A percentile compares a stretch with the other conserved stretches of the same genome.
These are phyloP conservation scores for Ochlodes sylvanus DNA, from an alignment of 2,888 invertebrate genomes.

Conservation along the genomic window DNA sequence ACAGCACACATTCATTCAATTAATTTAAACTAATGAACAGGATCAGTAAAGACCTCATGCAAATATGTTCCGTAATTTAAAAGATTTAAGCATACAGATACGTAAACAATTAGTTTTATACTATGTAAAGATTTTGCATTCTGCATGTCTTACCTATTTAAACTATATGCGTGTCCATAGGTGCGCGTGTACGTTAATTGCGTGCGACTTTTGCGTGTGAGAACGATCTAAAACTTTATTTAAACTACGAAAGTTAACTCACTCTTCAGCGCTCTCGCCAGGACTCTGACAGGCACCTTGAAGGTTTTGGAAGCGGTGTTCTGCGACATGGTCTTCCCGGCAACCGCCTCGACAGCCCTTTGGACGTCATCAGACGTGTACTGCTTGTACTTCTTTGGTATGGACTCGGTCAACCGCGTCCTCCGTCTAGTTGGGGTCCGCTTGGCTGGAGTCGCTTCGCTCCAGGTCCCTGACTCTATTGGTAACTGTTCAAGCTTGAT, in stretches of 20 bases:
- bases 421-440: background rate
- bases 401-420: background rate
- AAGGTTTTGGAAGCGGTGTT: background rate
- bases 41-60: too few relatives aligned
- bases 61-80: too few relatives aligned
- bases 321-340: background rate
- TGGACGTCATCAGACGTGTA: constrained; percentile 4
- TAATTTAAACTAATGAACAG: too few relatives aligned
- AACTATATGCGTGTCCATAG: too few relatives aligned
- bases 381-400: constrained; percentile 19
- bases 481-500: background rate
- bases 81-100: too few relatives aligned
- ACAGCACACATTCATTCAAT: too few relatives aligned
- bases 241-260: background rate
- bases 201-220: too few relatives aligned
- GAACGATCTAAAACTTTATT: too few relatives aligned
- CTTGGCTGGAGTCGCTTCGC: background rate
- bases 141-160: too few relatives aligned
- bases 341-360: background rate
- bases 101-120: too few relatives aligned
- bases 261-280: constrained; percentile 8
- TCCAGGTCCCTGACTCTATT: background rate
- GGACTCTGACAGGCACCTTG: constrained; percentile 11
- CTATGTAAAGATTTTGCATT: too few relatives aligned
- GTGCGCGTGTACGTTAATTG: too few relatives aligned